Evolutionary conservation across 2,888 invertebrate genomes (phyloP).

Genomic region (Lasioglossum morio): DNA sequence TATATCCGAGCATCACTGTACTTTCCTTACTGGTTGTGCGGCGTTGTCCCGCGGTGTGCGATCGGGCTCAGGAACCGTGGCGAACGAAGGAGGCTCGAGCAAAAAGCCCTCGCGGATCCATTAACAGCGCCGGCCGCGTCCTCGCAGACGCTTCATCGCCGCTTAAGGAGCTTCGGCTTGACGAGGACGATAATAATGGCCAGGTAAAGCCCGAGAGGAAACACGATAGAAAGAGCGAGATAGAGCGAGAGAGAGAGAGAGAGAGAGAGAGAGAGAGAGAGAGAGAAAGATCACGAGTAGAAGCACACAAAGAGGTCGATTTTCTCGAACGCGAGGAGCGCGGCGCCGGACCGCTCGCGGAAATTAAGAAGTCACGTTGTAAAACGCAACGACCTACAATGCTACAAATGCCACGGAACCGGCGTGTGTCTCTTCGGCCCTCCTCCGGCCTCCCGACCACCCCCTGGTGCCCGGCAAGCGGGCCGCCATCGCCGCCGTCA

Average conservation of each 20-base stretch:
- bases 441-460: conserved; percentile 51
- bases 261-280: not conserved
- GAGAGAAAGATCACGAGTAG: not conserved
- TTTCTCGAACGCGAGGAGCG: conserved; percentile 1
- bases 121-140: conserved; percentile 46
- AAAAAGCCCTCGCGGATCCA: conserved; percentile 42
- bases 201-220: not conserved
- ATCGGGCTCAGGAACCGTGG: conserved; percentile 44
- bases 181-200: conserved; percentile 13
- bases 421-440: conserved; percentile 68
- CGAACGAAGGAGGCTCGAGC: conserved; percentile 44
- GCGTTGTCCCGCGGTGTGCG: conserved; percentile 25
- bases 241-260: not conserved
- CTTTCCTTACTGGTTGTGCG: not conserved
- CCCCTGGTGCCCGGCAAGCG: conserved; percentile 44
- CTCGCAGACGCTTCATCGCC: conserved; percentile 57
- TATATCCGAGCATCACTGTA: not conserved
- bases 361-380: conserved; percentile 81
- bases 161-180: conserved; percentile 38
- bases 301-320: conserved; percentile 3
- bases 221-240: not conserved
- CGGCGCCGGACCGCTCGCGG: conserved; percentile 50
- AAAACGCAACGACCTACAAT: conserved; percentile 84
- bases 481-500: conserved; percentile 49
- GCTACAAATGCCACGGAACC: conserved; percentile 79